Conservation (phyloP, 1,140 invertebrate species). For the Macrobrachium nipponense region DNA sequence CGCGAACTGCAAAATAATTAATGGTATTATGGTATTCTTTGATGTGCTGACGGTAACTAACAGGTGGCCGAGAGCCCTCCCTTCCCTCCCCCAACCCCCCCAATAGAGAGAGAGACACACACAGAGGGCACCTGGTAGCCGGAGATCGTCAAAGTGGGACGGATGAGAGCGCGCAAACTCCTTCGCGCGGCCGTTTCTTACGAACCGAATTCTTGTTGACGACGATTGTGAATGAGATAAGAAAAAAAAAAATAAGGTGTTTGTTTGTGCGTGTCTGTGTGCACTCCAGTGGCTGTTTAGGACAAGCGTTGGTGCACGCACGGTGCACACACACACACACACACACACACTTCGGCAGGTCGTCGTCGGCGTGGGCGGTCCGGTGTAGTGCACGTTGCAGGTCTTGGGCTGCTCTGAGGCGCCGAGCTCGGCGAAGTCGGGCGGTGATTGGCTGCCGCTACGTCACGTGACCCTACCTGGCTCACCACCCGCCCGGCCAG, state of each 20-base stretch:
- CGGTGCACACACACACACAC: neutral
- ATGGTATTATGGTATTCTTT: too few relatives aligned
- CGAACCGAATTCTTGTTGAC: neutral
- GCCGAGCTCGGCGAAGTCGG: conserved; percentile 55
- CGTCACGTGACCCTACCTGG: conserved; percentile 62
- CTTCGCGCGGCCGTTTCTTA: neutral
- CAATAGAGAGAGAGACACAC: neutral
- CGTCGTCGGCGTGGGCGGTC: conserved; percentile 57
- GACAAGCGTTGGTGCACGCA: conserved; percentile 12
- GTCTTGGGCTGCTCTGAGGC: conserved; percentile 53
- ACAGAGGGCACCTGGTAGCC: neutral
- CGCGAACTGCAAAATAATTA: neutral
- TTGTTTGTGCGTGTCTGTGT: neutral
- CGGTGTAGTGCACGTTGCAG: conserved; percentile 59
- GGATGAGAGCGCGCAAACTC: neutral
- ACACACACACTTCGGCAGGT: conserved; percentile 39
- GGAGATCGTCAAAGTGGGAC: neutral
- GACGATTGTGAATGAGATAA: too few relatives aligned
- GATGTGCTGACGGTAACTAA: too few relatives aligned
- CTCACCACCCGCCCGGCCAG: conserved; percentile 56
- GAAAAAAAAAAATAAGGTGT: too few relatives aligned
- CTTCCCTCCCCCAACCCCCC: too few relatives aligned
- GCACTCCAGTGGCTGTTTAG: neutral
- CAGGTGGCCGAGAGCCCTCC: too few relatives aligned
- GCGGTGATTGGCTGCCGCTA: conserved; percentile 54